A percentile compares a stretch with the other conserved stretches of the same genome.
phyloP scores from a whole-genome alignment of 2,113 vertebrate species.

The Embiotoca jacksoni region DNA sequence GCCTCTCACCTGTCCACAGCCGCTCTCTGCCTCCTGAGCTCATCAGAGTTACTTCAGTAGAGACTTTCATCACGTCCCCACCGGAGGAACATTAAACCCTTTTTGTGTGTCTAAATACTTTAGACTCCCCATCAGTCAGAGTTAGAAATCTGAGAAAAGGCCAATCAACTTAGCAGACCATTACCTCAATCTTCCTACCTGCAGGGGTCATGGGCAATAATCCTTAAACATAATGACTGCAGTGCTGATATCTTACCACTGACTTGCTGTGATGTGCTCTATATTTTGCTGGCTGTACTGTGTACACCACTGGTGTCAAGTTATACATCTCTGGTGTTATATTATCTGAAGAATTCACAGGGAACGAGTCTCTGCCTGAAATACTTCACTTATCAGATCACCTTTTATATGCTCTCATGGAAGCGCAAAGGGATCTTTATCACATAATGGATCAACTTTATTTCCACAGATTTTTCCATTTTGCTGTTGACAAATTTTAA shows the following conservation, averaged over 20 bases:
- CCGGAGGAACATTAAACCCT: slow-evolving; percentile 71
- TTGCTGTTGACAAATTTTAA: slow-evolving; percentile 31
- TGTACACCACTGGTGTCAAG: not conserved
- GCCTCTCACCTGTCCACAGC: slow-evolving; percentile 63
- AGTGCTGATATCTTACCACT: slow-evolving; percentile 13
- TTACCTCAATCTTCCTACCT: slow-evolving; percentile 52
- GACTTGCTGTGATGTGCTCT: slow-evolving; percentile 12
- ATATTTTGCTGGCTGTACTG: not conserved
- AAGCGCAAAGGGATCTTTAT: not conserved
- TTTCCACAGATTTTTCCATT: slow-evolving; percentile 17
- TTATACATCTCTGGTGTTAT: not conserved
- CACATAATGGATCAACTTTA: slow-evolving; percentile 28
- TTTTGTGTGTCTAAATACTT: slow-evolving; percentile 76
- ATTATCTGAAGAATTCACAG: not conserved
- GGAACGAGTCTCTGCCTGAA: not conserved
- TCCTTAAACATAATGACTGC: slow-evolving; percentile 29
- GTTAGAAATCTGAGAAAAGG: slow-evolving; percentile 70
- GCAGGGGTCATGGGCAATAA: slow-evolving; percentile 35
- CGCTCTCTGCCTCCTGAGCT: slow-evolving; percentile 34
- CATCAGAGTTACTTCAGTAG: slow-evolving; percentile 45
- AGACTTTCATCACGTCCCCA: slow-evolving; percentile 71
- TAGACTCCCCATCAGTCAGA: slow-evolving; percentile 64
- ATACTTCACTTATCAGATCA: slow-evolving; percentile 31
- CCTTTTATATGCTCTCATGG: not conserved
- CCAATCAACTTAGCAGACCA: slow-evolving; percentile 64